phyloP scores from a whole-genome alignment of 2,797 vertebrate genomes.

The Lateolabrax maculatus region DNA sequence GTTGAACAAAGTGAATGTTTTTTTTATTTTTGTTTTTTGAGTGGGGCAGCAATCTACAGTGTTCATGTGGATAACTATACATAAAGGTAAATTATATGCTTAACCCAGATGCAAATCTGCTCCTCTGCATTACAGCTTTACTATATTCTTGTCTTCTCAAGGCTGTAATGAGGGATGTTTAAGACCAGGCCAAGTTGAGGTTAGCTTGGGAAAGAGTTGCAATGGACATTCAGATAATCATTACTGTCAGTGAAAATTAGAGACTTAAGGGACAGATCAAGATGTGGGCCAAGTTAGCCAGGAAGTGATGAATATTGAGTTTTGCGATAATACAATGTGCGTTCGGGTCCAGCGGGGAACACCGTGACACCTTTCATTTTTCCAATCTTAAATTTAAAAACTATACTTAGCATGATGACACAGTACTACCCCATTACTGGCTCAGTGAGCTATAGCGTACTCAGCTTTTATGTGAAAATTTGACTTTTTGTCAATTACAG shows the following conservation, averaged over 20 bases:
- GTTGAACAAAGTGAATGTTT: no score
- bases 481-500: background rate
- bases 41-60: background rate
- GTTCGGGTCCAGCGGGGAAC: background rate
- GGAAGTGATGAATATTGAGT: constrained; percentile 12
- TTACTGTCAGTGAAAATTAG: background rate
- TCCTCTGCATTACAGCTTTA: background rate
- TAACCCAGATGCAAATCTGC: background rate
- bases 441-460: background rate
- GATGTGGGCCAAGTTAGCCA: background rate
- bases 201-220: background rate
- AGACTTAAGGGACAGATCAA: background rate
- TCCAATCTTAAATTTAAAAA: no score
- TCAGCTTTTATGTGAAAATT: background rate
- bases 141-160: background rate
- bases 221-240: background rate
- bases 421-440: constrained; percentile 1
- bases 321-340: background rate
- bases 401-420: constrained; percentile 26
- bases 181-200: background rate
- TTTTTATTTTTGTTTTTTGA: background rate
- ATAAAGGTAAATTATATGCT: no score
- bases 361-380: background rate
- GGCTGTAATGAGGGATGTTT: background rate
- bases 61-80: background rate